Evolutionary conservation across 2,888 invertebrate species (phyloP).

Genomic region (Malthinus flaveolus): DNA sequence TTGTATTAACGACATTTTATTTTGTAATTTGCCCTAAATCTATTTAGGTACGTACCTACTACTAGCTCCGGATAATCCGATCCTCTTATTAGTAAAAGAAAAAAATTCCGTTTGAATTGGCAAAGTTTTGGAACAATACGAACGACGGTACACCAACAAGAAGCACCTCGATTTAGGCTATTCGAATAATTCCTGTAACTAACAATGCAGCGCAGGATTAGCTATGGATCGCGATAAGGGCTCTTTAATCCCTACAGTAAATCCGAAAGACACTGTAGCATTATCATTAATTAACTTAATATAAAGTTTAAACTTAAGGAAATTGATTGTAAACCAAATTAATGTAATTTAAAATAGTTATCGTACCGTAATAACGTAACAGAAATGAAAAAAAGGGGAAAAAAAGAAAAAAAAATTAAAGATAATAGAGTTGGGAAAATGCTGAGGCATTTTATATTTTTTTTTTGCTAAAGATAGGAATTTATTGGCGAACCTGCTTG

Average conservation of each 20-base stretch:
- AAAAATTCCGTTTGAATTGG: too few relatives aligned
- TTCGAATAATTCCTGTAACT: slow-evolving; percentile 43
- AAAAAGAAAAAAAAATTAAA: slow-evolving; percentile 15
- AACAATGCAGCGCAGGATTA: slow-evolving; percentile 43
- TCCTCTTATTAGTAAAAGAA: too few relatives aligned
- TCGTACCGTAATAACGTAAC: neutral
- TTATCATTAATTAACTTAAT: slow-evolving; percentile 37
- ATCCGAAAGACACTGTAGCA: slow-evolving; percentile 38
- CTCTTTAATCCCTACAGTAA: slow-evolving; percentile 39
- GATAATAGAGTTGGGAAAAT: slow-evolving; percentile 22
- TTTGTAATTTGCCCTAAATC: too few relatives aligned
- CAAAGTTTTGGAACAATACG: slow-evolving; percentile 4
- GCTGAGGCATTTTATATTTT: slow-evolving; percentile 23
- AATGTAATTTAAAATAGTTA: neutral
- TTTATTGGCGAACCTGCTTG: slow-evolving; percentile 26
- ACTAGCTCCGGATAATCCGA: too few relatives aligned
- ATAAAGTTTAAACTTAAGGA: slow-evolving; percentile 11
- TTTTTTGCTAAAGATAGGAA: slow-evolving; percentile 29
- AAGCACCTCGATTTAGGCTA: slow-evolving; percentile 37
- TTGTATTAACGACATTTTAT: neutral
- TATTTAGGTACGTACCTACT: too few relatives aligned
- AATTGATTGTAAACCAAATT: slow-evolving; percentile 11
- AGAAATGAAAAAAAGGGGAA: neutral
- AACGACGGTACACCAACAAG: slow-evolving; percentile 1
- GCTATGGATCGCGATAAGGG: slow-evolving; percentile 44